These are phyloP conservation scores for Eueides isabella DNA, from an alignment of 1,140 invertebrate genomes.

Conservation along the genomic window DNA sequence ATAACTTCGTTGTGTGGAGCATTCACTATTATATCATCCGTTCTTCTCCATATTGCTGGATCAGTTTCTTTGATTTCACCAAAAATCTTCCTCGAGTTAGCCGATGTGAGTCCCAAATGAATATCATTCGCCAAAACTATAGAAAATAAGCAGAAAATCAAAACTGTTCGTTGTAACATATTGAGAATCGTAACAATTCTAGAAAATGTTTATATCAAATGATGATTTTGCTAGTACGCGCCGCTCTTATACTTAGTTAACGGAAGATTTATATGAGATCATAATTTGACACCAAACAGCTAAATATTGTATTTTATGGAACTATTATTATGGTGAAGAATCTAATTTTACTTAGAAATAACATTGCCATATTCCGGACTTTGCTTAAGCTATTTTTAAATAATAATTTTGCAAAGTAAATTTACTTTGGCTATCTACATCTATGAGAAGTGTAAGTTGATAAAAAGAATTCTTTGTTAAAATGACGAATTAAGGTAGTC, in stretches of 20 bases:
- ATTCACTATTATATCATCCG: slow-evolving; percentile 63
- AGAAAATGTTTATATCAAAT: slow-evolving; percentile 17
- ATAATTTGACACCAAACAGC: slow-evolving; percentile 24
- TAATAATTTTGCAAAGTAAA: not conserved
- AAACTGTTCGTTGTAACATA: slow-evolving; percentile 33
- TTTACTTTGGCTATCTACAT: not conserved
- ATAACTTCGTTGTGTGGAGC: slow-evolving; percentile 62
- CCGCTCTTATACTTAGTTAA: slow-evolving; percentile 31
- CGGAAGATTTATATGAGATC: slow-evolving; percentile 34
- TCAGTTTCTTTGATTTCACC: slow-evolving; percentile 66
- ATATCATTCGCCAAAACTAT: slow-evolving; percentile 56
- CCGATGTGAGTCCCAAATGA: slow-evolving; percentile 48
- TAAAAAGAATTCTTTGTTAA: not conserved
- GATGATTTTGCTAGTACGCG: slow-evolving; percentile 12
- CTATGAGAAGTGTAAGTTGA: not conserved
- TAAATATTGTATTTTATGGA: slow-evolving; percentile 22
- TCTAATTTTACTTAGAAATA: slow-evolving; percentile 25
- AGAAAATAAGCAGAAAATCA: slow-evolving; percentile 28
- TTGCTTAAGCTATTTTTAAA: not conserved
- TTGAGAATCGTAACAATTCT: not conserved
- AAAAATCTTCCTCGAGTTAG: slow-evolving; percentile 58
- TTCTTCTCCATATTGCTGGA: slow-evolving; percentile 68
- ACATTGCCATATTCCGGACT: not conserved
- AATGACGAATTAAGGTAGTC: slow-evolving; percentile 1
- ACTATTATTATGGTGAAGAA: slow-evolving; percentile 10